phyloP scores from a whole-genome alignment of 2,797 vertebrate species.

The Notolabrus celidotus region DNA sequence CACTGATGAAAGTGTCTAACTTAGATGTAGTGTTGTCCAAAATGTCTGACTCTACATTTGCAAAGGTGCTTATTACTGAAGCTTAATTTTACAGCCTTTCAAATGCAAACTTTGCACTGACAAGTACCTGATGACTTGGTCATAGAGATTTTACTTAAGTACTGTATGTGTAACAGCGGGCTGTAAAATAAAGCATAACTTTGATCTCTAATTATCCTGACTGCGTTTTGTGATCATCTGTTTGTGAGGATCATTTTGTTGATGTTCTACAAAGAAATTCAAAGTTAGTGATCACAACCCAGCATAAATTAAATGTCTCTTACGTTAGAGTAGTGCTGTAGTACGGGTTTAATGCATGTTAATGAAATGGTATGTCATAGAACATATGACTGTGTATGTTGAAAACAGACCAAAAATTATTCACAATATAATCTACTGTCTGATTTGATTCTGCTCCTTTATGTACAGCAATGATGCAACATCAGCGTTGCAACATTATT shows the following conservation, averaged over 20 bases:
- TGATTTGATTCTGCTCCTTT: neutral
- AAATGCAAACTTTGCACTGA: conserved; percentile 62
- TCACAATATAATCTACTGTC: neutral
- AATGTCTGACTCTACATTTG: conserved; percentile 71
- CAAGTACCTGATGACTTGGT: conserved; percentile 61
- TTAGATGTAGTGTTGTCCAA: conserved; percentile 69
- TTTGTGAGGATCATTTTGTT: conserved; percentile 9
- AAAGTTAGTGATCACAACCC: conserved; percentile 1
- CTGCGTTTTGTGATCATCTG: conserved; percentile 59
- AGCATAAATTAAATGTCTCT: neutral
- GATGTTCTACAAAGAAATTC: neutral
- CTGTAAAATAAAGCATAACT: conserved; percentile 78
- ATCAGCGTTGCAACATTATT: neutral
- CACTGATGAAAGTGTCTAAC: conserved; percentile 58
- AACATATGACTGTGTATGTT: conserved; percentile 8
- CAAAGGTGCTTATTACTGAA: conserved; percentile 68
- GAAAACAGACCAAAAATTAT: neutral
- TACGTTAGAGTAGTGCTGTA: neutral
- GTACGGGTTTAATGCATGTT: neutral
- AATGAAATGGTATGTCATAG: conserved; percentile 1
- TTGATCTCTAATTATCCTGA: conserved; percentile 62
- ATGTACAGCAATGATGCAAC: neutral
- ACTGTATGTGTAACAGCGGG: conserved; percentile 69
- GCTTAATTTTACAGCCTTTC: conserved; percentile 81
- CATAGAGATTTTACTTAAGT: conserved; percentile 61